These are phyloP conservation scores for Vandiemenella viatica DNA, from an alignment of 2,888 invertebrate species.

Conservation along the genomic window DNA sequence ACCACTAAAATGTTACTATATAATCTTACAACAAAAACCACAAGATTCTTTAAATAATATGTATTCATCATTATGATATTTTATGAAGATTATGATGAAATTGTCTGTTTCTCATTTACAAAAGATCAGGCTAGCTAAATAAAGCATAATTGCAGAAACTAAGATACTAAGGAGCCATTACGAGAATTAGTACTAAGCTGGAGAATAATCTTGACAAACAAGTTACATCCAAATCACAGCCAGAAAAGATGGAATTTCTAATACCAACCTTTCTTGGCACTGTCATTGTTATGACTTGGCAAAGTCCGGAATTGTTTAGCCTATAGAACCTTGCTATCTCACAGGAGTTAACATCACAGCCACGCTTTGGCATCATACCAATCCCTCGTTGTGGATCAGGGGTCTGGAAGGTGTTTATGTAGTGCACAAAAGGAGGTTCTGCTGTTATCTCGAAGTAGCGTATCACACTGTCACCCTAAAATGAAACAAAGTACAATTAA, in stretches of 20 bases:
- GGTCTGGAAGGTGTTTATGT: slow-evolving; percentile 93
- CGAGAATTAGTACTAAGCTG: too few species aligned
- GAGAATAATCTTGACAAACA: not conserved
- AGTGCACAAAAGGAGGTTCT: slow-evolving; percentile 88
- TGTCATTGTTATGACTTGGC: slow-evolving; percentile 94
- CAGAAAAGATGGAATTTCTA: not conserved
- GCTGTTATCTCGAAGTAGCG: slow-evolving; percentile 87
- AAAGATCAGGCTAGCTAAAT: not conserved
- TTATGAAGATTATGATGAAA: too few species aligned
- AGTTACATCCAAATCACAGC: not conserved
- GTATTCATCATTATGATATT: too few species aligned
- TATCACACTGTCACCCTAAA: slow-evolving; percentile 85
- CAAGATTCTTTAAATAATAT: too few species aligned
- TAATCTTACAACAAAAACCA: too few species aligned
- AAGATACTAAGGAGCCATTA: too few species aligned
- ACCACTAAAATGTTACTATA: too few species aligned
- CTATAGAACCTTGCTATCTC: slow-evolving; percentile 93
- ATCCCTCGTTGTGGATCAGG: slow-evolving; percentile 96
- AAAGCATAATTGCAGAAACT: not conserved
- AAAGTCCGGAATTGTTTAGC: slow-evolving; percentile 82
- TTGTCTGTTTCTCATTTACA: too few species aligned
- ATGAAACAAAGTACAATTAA: not conserved
- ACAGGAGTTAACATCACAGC: slow-evolving; percentile 84
- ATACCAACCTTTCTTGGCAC: slow-evolving; percentile 71
- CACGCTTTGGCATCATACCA: slow-evolving; percentile 95